Conservation (phyloP, 2,797 vertebrate genomes). For the Gambelia wislizenii region DNA sequence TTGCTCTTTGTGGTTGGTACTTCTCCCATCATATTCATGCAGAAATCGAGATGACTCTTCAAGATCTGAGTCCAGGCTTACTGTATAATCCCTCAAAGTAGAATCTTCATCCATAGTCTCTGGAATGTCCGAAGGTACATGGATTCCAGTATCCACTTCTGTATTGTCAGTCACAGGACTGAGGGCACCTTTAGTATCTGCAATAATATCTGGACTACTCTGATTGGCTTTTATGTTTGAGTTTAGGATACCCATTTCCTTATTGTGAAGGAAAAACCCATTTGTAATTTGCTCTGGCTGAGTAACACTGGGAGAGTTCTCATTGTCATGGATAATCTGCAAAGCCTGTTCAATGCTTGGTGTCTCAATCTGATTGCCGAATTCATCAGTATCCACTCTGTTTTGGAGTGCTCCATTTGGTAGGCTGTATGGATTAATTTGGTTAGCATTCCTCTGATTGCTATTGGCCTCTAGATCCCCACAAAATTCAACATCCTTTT, state of each 20-base stretch:
- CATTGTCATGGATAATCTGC: conserved; percentile 91
- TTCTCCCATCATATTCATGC: conserved; percentile 88
- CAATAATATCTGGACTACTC: conserved; percentile 81
- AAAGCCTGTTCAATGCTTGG: conserved; percentile 94
- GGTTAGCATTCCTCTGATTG: conserved; percentile 67
- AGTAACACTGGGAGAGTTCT: conserved; percentile 81
- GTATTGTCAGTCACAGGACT: conserved; percentile 89
- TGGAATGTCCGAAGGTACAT: conserved; percentile 94
- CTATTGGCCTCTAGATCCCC: conserved; percentile 7
- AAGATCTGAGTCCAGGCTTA: conserved; percentile 94
- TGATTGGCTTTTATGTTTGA: conserved; percentile 80
- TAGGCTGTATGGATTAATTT: conserved; percentile 74
- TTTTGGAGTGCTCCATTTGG: conserved; percentile 87
- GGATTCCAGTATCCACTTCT: conserved; percentile 95
- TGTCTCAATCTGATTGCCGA: conserved; percentile 82
- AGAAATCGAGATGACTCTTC: conserved; percentile 84
- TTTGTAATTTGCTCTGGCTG: conserved; percentile 84
- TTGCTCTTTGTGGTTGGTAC: conserved; percentile 79
- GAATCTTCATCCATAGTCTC: conserved; percentile 97
- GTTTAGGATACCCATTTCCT: conserved; percentile 78
- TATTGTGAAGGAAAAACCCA: conserved; percentile 95
- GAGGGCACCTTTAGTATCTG: conserved; percentile 84
- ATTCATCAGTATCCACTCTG: conserved; percentile 80
- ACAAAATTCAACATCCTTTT: conserved; percentile 66
- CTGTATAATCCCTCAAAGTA: conserved; percentile 93